Percentiles rank a stretch among this genome's conserved stretches.
Evolutionary conservation across 2,113 vertebrate genomes (phyloP).

Genomic region (Emydocephalus ijimae): DNA sequence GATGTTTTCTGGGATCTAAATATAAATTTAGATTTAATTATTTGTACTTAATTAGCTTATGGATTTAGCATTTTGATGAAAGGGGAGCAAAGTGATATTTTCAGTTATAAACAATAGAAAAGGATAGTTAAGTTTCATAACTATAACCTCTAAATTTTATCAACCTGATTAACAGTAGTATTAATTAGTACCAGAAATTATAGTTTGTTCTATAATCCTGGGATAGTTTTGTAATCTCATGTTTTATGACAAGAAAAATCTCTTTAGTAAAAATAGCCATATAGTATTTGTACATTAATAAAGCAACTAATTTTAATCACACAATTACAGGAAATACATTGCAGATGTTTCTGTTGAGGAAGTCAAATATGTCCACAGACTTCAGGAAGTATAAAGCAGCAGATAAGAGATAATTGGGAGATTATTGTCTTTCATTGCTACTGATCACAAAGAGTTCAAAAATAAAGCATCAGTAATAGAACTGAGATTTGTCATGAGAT

Average conservation of each 20-base stretch:
- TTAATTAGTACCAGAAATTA: background rate
- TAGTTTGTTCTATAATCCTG: background rate
- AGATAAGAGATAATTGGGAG: background rate
- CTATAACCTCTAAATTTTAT: background rate
- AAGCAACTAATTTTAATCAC: conserved; percentile 17
- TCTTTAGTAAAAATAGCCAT: conserved; percentile 11
- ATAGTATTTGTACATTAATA: conserved; percentile 21
- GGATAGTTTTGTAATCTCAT: background rate
- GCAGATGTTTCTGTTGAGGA: conserved; percentile 29
- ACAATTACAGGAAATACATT: conserved; percentile 25
- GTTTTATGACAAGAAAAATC: conserved; percentile 17
- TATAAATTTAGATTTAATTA: too few species aligned
- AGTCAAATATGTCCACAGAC: conserved; percentile 1
- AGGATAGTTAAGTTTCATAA: background rate
- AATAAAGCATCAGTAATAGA: background rate
- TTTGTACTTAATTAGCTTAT: background rate
- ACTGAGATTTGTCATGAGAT: background rate
- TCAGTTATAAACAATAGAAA: background rate
- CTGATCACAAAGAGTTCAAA: background rate
- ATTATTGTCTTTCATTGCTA: background rate
- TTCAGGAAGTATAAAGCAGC: background rate
- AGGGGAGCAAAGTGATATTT: background rate
- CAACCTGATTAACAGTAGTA: background rate
- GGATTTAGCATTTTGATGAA: background rate
- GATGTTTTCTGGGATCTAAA: background rate